These are phyloP conservation scores for Chaetodon trifasciatus DNA, from an alignment of 2,797 vertebrate species.

Conservation along the genomic window DNA sequence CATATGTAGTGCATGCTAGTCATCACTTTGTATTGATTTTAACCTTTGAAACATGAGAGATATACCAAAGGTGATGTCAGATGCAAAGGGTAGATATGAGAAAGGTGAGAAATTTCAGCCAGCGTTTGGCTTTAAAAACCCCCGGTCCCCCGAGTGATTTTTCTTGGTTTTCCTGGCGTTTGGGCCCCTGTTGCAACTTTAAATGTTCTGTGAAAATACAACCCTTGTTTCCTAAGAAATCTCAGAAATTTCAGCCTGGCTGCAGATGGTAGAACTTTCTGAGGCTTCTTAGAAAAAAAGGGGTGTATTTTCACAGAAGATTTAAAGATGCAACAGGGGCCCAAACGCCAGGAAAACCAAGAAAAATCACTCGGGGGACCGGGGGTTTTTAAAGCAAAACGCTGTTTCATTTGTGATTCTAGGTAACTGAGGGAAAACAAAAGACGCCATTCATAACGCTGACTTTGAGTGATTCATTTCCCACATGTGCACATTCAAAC, in stretches of 20 bases:
- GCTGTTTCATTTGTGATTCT: background rate
- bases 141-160: no score
- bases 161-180: no score
- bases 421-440: slow-evolving; percentile 2
- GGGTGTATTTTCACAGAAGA: background rate
- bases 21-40: background rate
- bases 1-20: background rate
- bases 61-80: background rate
- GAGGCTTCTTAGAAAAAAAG: background rate
- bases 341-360: background rate
- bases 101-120: slow-evolving; percentile 51
- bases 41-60: background rate
- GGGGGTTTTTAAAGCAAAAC: background rate
- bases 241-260: slow-evolving; percentile 31
- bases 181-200: no score
- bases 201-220: no score
- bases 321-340: background rate
- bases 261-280: background rate
- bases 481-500: background rate
- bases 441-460: slow-evolving; percentile 7
- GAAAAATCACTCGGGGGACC: background rate
- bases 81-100: slow-evolving; percentile 19
- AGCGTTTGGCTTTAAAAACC: no score
- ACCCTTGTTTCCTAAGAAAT: no score
- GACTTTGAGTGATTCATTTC: slow-evolving; percentile 10